Conservation (phyloP, 1,140 invertebrate species). For the Sitodiplosis mosellana region DNA sequence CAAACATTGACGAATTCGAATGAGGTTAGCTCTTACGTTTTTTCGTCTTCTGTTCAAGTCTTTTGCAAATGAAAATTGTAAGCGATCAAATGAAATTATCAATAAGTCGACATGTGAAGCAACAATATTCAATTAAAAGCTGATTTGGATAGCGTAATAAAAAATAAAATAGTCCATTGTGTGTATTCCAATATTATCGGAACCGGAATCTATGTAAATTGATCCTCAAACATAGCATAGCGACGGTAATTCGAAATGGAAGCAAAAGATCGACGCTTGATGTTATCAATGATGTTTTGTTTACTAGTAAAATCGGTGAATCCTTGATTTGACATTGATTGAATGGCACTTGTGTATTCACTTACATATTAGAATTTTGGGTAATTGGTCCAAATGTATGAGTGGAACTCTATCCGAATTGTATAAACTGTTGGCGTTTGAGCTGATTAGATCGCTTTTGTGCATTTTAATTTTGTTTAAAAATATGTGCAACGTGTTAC, state of each 20-base stretch:
- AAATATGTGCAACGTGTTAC: too few relatives aligned
- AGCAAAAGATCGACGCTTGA: background rate
- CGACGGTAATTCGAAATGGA: background rate
- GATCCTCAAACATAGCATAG: background rate
- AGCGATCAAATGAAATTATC: too few relatives aligned
- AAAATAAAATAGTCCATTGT: background rate
- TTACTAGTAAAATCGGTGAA: background rate
- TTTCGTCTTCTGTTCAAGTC: too few relatives aligned
- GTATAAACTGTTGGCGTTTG: too few relatives aligned
- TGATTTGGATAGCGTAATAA: too few relatives aligned
- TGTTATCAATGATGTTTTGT: background rate
- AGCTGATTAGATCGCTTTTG: too few relatives aligned
- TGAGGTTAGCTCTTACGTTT: too few relatives aligned
- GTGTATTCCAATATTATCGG: background rate
- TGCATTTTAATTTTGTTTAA: too few relatives aligned
- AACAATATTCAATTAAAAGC: too few relatives aligned
- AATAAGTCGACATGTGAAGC: too few relatives aligned
- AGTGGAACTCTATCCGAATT: slow-evolving; percentile 34
- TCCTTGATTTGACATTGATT: slow-evolving; percentile 4
- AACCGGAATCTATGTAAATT: background rate
- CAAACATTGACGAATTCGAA: too few relatives aligned
- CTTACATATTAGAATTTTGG: slow-evolving; percentile 53
- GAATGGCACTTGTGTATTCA: slow-evolving; percentile 14
- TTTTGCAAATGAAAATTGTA: too few relatives aligned
- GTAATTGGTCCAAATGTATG: slow-evolving; percentile 49